Conservation (phyloP, 2,797 vertebrate genomes). For the Galaxias olidus region DNA sequence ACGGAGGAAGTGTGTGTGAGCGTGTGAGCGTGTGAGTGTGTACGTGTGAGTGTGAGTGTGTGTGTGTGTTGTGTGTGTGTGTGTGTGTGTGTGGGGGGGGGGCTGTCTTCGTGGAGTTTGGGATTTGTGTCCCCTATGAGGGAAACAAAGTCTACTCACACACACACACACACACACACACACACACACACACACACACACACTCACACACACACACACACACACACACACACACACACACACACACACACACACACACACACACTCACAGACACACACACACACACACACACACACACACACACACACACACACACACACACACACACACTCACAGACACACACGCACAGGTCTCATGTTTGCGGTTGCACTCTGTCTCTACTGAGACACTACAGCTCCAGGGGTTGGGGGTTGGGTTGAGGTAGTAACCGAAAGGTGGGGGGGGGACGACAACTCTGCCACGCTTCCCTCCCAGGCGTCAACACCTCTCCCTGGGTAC, state of each 20-base stretch:
- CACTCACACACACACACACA: no score
- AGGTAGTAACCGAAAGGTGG: neutral
- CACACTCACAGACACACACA: neutral
- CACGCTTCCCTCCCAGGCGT: conserved; percentile 50
- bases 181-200: no score
- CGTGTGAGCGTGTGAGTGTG: neutral
- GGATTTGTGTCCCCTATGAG: conserved; percentile 40
- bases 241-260: conserved; percentile 4
- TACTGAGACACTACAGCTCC: no score
- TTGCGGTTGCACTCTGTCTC: conserved; percentile 45
- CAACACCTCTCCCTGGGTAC: conserved; percentile 55
- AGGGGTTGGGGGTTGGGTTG: neutral
- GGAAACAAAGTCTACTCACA: conserved; percentile 38
- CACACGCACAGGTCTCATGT: conserved; percentile 57
- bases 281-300: conserved; percentile 4
- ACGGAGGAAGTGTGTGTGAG: conserved; percentile 12
- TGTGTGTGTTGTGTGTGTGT: conserved; percentile 6
- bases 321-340: conserved; percentile 16
- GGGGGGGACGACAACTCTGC: conserved; percentile 29
- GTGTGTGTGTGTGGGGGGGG: conserved; percentile 43
- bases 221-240: conserved; percentile 20
- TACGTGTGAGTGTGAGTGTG: neutral
- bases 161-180: neutral
- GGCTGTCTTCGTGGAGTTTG: conserved; percentile 52
- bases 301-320: conserved; percentile 15